Evolutionary conservation across 2,888 invertebrate species (phyloP).

Genomic region (Meteorus colon): DNA sequence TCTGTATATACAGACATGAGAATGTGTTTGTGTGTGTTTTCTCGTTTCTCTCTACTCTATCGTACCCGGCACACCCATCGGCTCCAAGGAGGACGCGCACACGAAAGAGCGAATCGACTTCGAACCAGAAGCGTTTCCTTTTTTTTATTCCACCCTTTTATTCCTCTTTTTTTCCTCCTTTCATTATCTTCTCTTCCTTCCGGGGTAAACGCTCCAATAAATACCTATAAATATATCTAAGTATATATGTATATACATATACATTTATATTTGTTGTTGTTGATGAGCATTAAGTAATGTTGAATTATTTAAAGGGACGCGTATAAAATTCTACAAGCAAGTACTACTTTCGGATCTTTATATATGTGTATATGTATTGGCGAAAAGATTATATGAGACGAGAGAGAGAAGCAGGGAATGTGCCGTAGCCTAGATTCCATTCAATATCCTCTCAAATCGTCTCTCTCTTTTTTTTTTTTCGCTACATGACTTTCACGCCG

Average conservation of each 20-base stretch:
- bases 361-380: not conserved
- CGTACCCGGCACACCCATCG: slow-evolving; percentile 51
- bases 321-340: slow-evolving; percentile 10
- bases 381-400: not conserved
- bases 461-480: slow-evolving; percentile 7
- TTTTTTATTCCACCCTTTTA: slow-evolving; percentile 6
- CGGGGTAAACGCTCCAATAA: not conserved
- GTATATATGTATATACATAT: not conserved
- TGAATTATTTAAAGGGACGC: slow-evolving; percentile 1
- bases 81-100: slow-evolving; percentile 32
- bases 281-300: not conserved
- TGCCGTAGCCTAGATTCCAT: slow-evolving; percentile 56
- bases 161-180: not conserved
- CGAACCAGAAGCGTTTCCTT: not conserved
- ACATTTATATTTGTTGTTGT: not conserved
- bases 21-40: slow-evolving; percentile 25
- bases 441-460: slow-evolving; percentile 39
- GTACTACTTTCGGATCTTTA: slow-evolving; percentile 5
- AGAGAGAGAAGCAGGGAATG: slow-evolving; percentile 51
- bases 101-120: slow-evolving; percentile 6
- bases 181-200: not conserved
- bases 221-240: not conserved
- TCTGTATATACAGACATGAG: slow-evolving; percentile 7
- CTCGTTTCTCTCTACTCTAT: slow-evolving; percentile 33
- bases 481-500: slow-evolving; percentile 48